phyloP scores from a whole-genome alignment of 1,140 invertebrate species.

The Musca domestica region DNA sequence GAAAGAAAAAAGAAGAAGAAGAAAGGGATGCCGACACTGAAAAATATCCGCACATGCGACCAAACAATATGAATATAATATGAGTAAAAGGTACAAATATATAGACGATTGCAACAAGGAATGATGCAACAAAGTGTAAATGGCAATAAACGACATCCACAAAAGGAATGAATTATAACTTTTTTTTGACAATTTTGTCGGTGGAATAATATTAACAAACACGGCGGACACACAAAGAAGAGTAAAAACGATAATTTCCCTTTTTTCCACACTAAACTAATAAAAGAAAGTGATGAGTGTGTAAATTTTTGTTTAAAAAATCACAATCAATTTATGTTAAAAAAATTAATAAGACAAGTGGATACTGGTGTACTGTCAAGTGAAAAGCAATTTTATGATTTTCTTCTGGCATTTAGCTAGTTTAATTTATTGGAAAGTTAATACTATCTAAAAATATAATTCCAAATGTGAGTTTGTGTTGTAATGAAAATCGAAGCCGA shows the following conservation, averaged over 20 bases:
- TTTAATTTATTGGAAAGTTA: too few relatives aligned
- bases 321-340: slow-evolving; percentile 16
- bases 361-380: slow-evolving; percentile 6
- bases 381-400: slow-evolving; percentile 20
- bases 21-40: slow-evolving; percentile 2
- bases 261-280: neutral
- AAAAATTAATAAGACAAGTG: slow-evolving; percentile 19
- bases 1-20: slow-evolving; percentile 8
- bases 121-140: neutral
- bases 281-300: slow-evolving; percentile 20
- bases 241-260: slow-evolving; percentile 2
- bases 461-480: too few relatives aligned
- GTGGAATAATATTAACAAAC: slow-evolving; percentile 6
- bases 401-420: slow-evolving; percentile 23
- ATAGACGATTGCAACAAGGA: neutral
- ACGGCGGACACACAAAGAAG: neutral
- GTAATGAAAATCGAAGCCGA: too few relatives aligned
- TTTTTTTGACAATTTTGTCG: slow-evolving; percentile 16
- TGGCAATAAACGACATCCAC: neutral
- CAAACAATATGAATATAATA: neutral
- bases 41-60: neutral
- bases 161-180: neutral
- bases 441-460: too few relatives aligned
- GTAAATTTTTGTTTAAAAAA: slow-evolving; percentile 6
- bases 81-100: slow-evolving; percentile 7